Evolutionary conservation across 35 echinoderm and acorn worm species (phyloP).

Genomic region (Eucidaris tribuloides): DNA sequence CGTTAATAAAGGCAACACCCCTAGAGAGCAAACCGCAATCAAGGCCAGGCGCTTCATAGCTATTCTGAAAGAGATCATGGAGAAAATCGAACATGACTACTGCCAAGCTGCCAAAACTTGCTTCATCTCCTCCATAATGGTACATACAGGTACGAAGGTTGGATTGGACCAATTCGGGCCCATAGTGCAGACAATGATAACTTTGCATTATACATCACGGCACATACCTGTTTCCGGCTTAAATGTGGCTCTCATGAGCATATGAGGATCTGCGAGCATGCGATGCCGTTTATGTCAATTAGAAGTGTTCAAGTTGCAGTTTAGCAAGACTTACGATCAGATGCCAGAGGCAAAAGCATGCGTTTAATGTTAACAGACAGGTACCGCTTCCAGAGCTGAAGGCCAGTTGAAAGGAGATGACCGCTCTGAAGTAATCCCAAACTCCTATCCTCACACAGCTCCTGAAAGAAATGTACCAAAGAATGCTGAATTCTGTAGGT

Average conservation of each 20-base stretch:
- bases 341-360: neutral
- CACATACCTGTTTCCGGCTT: constrained; percentile 44
- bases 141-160: constrained; percentile 37
- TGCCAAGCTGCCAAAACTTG: too few species aligned
- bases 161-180: constrained; percentile 10
- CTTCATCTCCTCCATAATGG: constrained; percentile 18
- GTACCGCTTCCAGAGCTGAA: neutral
- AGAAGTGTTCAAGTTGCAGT: constrained; percentile 20
- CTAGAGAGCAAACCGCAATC: neutral
- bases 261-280: constrained; percentile 54
- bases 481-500: constrained; percentile 56
- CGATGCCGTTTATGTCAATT: constrained; percentile 38
- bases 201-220: neutral
- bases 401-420: neutral
- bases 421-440: constrained; percentile 14
- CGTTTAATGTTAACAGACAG: neutral
- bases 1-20: neutral
- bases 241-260: constrained; percentile 51
- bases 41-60: neutral
- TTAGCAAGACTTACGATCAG: neutral
- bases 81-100: neutral
- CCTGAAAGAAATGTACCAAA: constrained; percentile 13
- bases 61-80: neutral
- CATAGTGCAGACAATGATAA: constrained; percentile 26
- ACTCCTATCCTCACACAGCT: constrained; percentile 9